Evolutionary conservation across 2,888 invertebrate species (phyloP), one percentile per base, ranked within the genome.

Genomic region (Colostygia pectinataria): DNA sequence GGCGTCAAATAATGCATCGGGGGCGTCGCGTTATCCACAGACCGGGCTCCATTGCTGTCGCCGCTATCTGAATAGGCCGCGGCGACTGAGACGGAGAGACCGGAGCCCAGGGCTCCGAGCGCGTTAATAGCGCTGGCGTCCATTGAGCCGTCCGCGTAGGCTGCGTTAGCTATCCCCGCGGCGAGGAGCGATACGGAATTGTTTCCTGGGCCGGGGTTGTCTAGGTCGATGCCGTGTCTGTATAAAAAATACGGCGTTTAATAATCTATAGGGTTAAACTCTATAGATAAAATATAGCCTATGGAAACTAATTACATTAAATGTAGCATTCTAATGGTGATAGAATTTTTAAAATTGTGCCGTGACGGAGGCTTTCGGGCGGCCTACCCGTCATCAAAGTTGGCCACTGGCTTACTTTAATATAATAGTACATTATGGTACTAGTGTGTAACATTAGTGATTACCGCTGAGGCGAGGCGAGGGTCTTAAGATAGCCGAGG

Each of bases 1-100:
- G 97, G 97, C 25, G 97, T 96, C 28, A 97, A 91, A 75, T 97
- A 97, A 80, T 97, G 96, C 96, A 96, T 96, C 0, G 96, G 96
- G 7, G 96, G 96, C 33, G 96, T 96, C 5, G 95, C 95, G 70
- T 96, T 96, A 73, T 96, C 96, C n/a, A 94, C 93, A 0, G 95
- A 95, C 46, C 96, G 91, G 29, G 93, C 94, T 0, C 94, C 94
- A 41, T 94, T 94, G 60, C 96, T 96, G 67, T 96, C 96, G 0
- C 96, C 96, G 58, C 95, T 95, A 72, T 96, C 96, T 27, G 96
- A 96, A 69, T 95, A 94, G 15, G 94, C 95, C n/a, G 95, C 94
- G 0, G 93, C 92, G 1, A 92, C 91, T 7, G 93, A 93, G 47
- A 93, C 93, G 0, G 93, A 93, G 12, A 94, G 89, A 4, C 93